These are phyloP conservation scores for Leptinotarsa rubiginosa DNA, from an alignment of 2,888 invertebrate species.

Conservation along the genomic window DNA sequence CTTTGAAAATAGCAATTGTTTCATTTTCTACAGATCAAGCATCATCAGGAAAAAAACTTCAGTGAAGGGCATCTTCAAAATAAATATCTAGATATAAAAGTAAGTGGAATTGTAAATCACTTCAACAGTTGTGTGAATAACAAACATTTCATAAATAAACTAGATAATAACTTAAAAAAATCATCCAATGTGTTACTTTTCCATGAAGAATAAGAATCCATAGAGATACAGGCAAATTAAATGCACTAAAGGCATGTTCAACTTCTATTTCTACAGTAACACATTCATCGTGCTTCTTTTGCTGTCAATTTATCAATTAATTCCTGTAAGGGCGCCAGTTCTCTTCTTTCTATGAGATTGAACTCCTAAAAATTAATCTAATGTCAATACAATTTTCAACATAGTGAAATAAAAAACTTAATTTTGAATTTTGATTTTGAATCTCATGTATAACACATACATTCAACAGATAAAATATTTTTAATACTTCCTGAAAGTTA, in stretches of 20 bases:
- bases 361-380: conserved; percentile 83
- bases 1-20: too few species aligned
- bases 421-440: too few species aligned
- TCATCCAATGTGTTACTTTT: not conserved
- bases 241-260: conserved; percentile 11
- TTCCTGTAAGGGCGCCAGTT: conserved; percentile 96
- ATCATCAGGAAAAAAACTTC: not conserved
- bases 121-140: conserved; percentile 2
- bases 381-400: not conserved
- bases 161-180: not conserved
- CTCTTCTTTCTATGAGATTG: conserved; percentile 94
- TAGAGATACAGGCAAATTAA: conserved; percentile 14
- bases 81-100: not conserved
- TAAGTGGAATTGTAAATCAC: not conserved
- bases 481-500: too few species aligned
- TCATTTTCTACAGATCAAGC: too few species aligned
- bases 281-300: conserved; percentile 84
- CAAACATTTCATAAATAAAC: conserved; percentile 11
- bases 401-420: too few species aligned
- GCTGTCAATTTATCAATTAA: conserved; percentile 95
- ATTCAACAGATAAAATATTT: too few species aligned
- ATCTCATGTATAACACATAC: too few species aligned
- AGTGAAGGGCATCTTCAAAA: not conserved
- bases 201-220: not conserved
- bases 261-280: not conserved